Evolutionary conservation across 1,140 invertebrate species (phyloP).

Genomic region (Thaumatotibia leucotreta): DNA sequence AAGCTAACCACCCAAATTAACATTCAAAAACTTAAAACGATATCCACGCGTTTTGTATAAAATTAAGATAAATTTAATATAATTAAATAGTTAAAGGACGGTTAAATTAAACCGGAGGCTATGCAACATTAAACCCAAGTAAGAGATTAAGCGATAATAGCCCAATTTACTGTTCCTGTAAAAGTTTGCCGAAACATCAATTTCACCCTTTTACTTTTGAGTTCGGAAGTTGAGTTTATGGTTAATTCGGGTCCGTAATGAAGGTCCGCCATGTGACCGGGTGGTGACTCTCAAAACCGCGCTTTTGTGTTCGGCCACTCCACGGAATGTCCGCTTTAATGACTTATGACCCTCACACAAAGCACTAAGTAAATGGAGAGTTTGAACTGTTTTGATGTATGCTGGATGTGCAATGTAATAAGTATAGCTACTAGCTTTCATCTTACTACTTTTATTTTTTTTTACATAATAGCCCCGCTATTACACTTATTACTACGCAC

Average conservation of each 20-base stretch:
- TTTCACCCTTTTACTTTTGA: constrained; percentile 4
- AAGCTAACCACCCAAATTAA: too few species aligned
- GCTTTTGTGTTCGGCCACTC: constrained; percentile 5
- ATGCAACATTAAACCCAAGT: background rate
- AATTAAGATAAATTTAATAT: too few species aligned
- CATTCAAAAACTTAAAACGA: too few species aligned
- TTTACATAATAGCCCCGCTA: too few species aligned
- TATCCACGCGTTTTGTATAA: too few species aligned
- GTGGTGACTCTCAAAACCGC: background rate
- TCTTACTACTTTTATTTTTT: too few species aligned
- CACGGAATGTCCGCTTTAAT: constrained; percentile 2
- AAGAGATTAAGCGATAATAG: constrained; percentile 10
- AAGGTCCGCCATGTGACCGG: background rate
- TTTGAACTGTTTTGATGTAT: background rate
- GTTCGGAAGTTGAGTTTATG: constrained; percentile 2
- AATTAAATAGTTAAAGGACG: background rate
- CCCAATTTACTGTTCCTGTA: background rate
- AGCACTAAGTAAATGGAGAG: background rate
- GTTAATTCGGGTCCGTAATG: constrained; percentile 1
- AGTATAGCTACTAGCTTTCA: too few species aligned
- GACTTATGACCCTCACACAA: background rate
- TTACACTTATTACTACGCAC: too few species aligned
- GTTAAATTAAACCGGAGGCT: background rate
- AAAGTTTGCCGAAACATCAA: constrained; percentile 1
- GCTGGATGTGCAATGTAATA: background rate